A percentile compares a stretch with the other conserved stretches of the same genome.
These are phyloP conservation scores for Echeneis naucrates DNA, from an alignment of 2,797 vertebrate genomes.

Conservation along the genomic window DNA sequence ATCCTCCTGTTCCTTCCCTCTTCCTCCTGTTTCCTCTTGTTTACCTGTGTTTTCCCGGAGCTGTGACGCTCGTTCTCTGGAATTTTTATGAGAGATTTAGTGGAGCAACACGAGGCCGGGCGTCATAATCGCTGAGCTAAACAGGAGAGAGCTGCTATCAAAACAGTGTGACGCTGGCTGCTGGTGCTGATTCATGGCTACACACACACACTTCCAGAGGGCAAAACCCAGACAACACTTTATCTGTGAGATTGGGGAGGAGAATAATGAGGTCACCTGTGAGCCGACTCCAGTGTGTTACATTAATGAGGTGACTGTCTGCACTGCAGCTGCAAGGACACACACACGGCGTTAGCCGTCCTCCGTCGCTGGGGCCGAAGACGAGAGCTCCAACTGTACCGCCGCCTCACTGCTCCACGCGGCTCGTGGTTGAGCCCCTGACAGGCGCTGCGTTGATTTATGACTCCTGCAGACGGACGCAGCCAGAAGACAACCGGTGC, in stretches of 20 bases:
- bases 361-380: constrained; percentile 45
- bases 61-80: constrained; percentile 33
- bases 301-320: constrained; percentile 69
- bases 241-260: constrained; percentile 57
- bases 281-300: constrained; percentile 59
- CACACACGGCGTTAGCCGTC: constrained; percentile 59
- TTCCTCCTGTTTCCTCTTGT: constrained; percentile 17
- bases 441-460: constrained; percentile 78
- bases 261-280: constrained; percentile 68
- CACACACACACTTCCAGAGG: constrained; percentile 40
- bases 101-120: constrained; percentile 33
- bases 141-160: constrained; percentile 54
- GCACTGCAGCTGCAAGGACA: constrained; percentile 45
- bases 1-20: constrained; percentile 14
- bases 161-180: constrained; percentile 47
- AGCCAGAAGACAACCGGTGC: constrained; percentile 71
- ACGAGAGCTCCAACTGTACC: constrained; percentile 36
- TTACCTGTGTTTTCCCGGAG: constrained; percentile 57
- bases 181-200: constrained; percentile 65
- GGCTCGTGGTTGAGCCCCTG: constrained; percentile 76
- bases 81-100: constrained; percentile 58
- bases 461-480: constrained; percentile 79
- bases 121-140: constrained; percentile 61
- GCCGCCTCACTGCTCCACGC: constrained; percentile 42
- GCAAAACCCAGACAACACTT: constrained; percentile 48